Conservation (phyloP, 2,113 vertebrate species). For the Thunnus thynnus region DNA sequence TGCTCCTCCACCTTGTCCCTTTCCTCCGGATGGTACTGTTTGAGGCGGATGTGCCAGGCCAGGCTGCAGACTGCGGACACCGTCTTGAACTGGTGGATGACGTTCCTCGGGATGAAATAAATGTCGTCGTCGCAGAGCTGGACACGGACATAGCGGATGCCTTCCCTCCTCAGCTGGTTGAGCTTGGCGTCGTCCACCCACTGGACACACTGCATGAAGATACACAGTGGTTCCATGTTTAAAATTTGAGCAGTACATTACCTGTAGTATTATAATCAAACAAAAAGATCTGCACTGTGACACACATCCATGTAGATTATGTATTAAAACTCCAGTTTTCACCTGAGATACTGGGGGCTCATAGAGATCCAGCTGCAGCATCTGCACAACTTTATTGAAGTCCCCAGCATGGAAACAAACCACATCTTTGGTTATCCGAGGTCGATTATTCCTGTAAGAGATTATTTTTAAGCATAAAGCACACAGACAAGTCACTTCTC, state of each 20-base stretch:
- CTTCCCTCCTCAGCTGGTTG: conserved; percentile 97
- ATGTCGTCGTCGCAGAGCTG: conserved; percentile 98
- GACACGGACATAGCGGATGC: conserved; percentile 93
- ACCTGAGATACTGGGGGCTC: conserved; percentile 99
- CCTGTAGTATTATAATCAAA: not conserved
- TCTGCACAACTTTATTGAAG: conserved; percentile 97
- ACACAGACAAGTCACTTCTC: not conserved
- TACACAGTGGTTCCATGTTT: not conserved
- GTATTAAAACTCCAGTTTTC: not conserved
- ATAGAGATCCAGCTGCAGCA: conserved; percentile 95
- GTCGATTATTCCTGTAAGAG: conserved; percentile 88
- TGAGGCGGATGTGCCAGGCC: conserved; percentile 98
- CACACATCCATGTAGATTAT: too few relatives aligned
- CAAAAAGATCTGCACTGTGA: too few relatives aligned
- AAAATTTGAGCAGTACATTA: not conserved
- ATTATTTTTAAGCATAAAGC: not conserved
- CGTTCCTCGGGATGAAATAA: conserved; percentile 99
- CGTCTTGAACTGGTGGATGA: conserved; percentile 99
- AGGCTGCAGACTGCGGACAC: conserved; percentile 98
- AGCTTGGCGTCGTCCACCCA: conserved; percentile 99
- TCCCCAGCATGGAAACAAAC: conserved; percentile 98
- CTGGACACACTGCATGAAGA: conserved; percentile 91
- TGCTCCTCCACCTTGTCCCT: conserved; percentile 65
- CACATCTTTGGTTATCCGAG: conserved; percentile 98
- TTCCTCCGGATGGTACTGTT: conserved; percentile 90